Evolutionary conservation across 2,797 vertebrate genomes (phyloP), one percentile per base, ranked within the genome.

Genomic region (Erpetoichthys calabaricus): DNA sequence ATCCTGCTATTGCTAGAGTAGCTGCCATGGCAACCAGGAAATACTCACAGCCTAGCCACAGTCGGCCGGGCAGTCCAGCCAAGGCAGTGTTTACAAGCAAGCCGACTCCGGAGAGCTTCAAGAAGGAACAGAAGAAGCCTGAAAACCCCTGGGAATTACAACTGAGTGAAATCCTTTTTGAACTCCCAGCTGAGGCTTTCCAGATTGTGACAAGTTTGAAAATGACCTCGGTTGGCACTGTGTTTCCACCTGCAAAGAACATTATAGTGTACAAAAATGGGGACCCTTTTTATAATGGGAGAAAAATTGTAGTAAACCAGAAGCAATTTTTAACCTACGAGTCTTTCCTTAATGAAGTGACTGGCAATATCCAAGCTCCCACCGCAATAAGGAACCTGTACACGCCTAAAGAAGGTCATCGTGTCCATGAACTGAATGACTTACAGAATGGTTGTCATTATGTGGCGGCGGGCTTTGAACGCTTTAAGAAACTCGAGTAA

Each of bases 211-310:
- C 25, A 25, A 25, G 25, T 25, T 53, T 25, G 52, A 42, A 57
- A 8, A 76, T 72, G 67, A 74, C 60, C 62, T 60, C 47, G 49
- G 2, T 3, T 2, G 56, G 56, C 1, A 63, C 70, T 54, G 59
- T 67, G 0, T 53, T 77, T 9, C 86, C 85, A 46, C 82, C 75
- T 0, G 91, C 91, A 61, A 94, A 86, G 69, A 90, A 71, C 0
- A 83, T 95, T 70, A 60, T 90, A 65, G 80, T 95, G n/a, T 91
- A 86, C 66, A 84, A 77, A 71, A 97, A 96, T 0, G 90, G 93
- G 5, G 91, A 96, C 71, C 79, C 86, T 47, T 94, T 89, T 77
- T 89, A 80, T 72, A 70, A 66, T 0, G 91, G 92, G 51, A 80
- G 74, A 46, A 86, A 70, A 70, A 82, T 95, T 8, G 86, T 96